phyloP scores from a whole-genome alignment of 2,888 invertebrate species.

The Pseudolycoriella hygida region DNA sequence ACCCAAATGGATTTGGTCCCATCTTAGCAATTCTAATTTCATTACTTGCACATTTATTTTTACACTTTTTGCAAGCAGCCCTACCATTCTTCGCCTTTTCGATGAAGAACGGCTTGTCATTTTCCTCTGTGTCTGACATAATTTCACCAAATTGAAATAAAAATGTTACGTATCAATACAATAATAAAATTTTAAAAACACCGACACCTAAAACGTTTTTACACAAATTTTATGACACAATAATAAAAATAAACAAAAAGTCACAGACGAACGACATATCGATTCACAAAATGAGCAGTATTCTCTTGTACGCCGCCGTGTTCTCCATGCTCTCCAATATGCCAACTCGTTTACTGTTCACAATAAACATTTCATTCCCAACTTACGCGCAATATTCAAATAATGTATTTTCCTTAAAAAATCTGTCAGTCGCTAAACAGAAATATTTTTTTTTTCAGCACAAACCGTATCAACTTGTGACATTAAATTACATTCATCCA shows the following conservation, averaged over 20 bases:
- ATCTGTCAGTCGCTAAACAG: too few species aligned
- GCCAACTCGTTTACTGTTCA: too few species aligned
- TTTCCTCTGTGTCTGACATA: slow-evolving; percentile 7
- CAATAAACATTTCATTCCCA: too few species aligned
- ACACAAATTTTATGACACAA: not conserved
- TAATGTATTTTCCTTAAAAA: too few species aligned
- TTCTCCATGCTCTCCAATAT: too few species aligned
- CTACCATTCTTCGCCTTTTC: slow-evolving; percentile 68
- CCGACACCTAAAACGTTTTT: too few species aligned
- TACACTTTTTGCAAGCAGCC: slow-evolving; percentile 76
- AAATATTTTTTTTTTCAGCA: too few species aligned
- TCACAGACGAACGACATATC: too few species aligned
- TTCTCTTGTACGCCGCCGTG: too few species aligned
- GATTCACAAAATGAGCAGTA: too few species aligned
- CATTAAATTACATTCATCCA: slow-evolving; percentile 59
- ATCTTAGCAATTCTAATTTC: slow-evolving; percentile 60
- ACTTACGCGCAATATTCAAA: too few species aligned
- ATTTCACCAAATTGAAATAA: slow-evolving; percentile 1
- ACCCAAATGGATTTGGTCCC: slow-evolving; percentile 46
- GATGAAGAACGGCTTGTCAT: slow-evolving; percentile 41
- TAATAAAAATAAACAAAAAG: not conserved
- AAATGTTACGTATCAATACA: not conserved
- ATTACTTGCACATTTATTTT: slow-evolving; percentile 54
- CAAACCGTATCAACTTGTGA: slow-evolving; percentile 67
- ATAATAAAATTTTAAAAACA: not conserved